These are phyloP conservation scores for Paguma larvata DNA, from an alignment of 2,797 vertebrate species.

Conservation along the genomic window DNA sequence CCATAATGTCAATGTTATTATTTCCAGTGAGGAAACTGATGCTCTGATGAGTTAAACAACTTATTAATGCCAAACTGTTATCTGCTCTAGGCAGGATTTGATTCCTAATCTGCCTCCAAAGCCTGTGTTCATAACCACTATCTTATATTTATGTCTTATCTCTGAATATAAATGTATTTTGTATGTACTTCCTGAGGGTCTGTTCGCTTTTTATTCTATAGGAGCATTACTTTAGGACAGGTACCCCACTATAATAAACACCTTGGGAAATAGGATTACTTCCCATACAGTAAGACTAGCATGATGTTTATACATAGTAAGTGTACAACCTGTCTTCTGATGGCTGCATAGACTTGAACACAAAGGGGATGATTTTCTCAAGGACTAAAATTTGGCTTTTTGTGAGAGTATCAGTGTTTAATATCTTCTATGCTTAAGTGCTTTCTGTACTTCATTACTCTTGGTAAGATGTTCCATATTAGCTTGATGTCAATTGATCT, in stretches of 20 bases:
- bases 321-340: background rate
- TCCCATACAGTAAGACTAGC: background rate
- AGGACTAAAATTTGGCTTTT: background rate
- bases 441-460: constrained; percentile 9
- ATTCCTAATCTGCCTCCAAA: background rate
- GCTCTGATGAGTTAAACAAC: background rate
- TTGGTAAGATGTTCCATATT: constrained; percentile 79
- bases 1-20: background rate
- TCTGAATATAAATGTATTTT: background rate
- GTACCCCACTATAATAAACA: background rate
- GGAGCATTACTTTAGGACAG: background rate
- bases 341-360: background rate
- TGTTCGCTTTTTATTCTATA: background rate
- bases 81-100: background rate
- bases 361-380: background rate
- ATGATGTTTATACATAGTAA: background rate
- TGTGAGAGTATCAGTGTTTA: background rate
- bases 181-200: background rate
- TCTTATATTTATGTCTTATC: background rate
- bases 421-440: background rate
- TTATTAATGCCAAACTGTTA: background rate
- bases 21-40: background rate
- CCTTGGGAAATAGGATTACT: background rate
- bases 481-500: constrained; percentile 82
- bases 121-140: background rate